Percentiles rank a stretch among this genome's conserved stretches.
Evolutionary conservation across 2,797 vertebrate genomes (phyloP).

Genomic region (Arremon brunneinucha): DNA sequence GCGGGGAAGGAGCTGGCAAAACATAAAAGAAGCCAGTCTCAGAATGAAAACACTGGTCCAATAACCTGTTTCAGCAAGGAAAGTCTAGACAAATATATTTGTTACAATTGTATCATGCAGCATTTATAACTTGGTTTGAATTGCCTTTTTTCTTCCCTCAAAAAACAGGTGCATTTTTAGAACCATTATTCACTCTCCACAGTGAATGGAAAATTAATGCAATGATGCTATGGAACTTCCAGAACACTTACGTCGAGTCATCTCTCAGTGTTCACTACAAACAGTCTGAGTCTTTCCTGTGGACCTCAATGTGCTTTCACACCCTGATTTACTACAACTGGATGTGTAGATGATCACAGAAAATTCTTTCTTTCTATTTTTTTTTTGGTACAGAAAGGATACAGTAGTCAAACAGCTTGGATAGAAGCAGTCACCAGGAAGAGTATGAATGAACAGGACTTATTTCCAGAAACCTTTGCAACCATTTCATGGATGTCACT

Average conservation of each 20-base stretch:
- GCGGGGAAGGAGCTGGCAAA: not conserved
- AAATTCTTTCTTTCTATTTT: not conserved
- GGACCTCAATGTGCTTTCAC: not conserved
- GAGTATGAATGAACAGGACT: not conserved
- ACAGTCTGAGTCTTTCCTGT: not conserved
- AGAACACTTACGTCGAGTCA: not conserved
- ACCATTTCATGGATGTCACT: not conserved
- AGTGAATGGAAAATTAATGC: slow-evolving; percentile 17
- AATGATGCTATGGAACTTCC: not conserved
- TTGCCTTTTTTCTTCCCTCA: not conserved
- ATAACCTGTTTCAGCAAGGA: not conserved
- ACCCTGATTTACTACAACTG: not conserved
- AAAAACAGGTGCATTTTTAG: not conserved
- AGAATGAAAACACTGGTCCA: slow-evolving; percentile 20
- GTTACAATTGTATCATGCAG: not conserved
- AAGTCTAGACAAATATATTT: slow-evolving; percentile 20
- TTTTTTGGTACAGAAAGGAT: not conserved
- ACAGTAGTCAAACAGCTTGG: not conserved
- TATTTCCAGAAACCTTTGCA: not conserved
- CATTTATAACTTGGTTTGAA: not conserved
- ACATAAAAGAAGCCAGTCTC: not conserved
- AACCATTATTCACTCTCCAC: slow-evolving; percentile 26
- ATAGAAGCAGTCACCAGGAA: not conserved
- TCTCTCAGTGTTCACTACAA: not conserved
- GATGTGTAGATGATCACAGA: not conserved